Evolutionary conservation across 2,797 vertebrate species (phyloP).

Genomic region (Syngnathus rostellatus): DNA sequence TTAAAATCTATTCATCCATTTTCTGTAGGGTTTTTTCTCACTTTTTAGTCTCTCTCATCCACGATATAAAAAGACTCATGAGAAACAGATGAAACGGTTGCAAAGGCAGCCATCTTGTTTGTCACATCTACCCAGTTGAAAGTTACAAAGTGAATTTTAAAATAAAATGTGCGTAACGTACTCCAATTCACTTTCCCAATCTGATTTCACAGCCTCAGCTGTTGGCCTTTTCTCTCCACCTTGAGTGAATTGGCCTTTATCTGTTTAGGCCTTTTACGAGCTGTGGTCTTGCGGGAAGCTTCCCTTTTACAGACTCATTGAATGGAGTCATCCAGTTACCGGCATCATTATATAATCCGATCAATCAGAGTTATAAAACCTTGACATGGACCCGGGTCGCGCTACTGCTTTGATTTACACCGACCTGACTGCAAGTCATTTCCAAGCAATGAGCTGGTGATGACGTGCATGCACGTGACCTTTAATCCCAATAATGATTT

Average conservation of each 20-base stretch:
- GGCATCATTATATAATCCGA: slow-evolving; percentile 58
- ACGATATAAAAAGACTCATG: background rate
- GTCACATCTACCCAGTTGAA: background rate
- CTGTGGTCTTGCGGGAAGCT: slow-evolving; percentile 26
- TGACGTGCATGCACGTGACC: background rate
- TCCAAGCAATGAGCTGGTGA: slow-evolving; percentile 24
- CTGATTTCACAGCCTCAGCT: slow-evolving; percentile 1
- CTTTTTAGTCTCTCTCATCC: background rate
- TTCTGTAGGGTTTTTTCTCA: no score
- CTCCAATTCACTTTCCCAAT: background rate
- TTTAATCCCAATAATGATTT: background rate
- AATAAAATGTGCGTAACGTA: slow-evolving; percentile 24
- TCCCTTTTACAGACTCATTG: slow-evolving; percentile 53
- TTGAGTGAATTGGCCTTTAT: slow-evolving; percentile 30
- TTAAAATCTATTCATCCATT: no score
- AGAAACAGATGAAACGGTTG: background rate
- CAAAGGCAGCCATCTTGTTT: background rate
- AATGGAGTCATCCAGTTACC: slow-evolving; percentile 54
- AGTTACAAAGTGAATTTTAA: slow-evolving; percentile 17
- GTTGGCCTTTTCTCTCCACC: background rate
- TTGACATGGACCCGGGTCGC: slow-evolving; percentile 40
- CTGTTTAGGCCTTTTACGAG: slow-evolving; percentile 47
- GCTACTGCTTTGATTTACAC: slow-evolving; percentile 55
- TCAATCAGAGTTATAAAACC: slow-evolving; percentile 66
- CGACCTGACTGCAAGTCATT: slow-evolving; percentile 54